Base-by-base conservation (phyloP, 92 coral and sea anemone genomes). In the Muricea muricata region DNA sequence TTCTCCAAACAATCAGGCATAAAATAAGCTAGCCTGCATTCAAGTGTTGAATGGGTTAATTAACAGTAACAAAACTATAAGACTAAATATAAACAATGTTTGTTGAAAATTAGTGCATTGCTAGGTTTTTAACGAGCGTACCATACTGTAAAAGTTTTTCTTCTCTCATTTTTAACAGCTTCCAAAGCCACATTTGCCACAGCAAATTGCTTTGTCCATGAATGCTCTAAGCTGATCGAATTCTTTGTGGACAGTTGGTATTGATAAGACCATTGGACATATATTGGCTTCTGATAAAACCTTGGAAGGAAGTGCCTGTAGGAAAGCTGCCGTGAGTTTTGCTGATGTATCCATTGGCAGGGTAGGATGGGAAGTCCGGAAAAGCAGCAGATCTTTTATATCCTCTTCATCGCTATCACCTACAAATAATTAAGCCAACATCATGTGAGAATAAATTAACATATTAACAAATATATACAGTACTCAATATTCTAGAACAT, bases 171-270 rank as follows among this genome's bases (percentile, higher is more conserved):
- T 74, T 74, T n/a, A n/a, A n/a, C n/a, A n/a, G n/a, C n/a, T n/a
- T 84, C 65, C 89, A 66, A 85, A 85, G 37, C 89, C 89, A 28
- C 67, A n/a, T 65, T 78, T 85, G 33, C 85, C 89, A 85, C 25
- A 66, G 2, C 18, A 48, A 13, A 85, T 39, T 29, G 84, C 81
- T 39, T 45, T 39, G 34, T 78, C 77, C 78, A 85, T 85, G 52
- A 31, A 30, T 28, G 28, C 63, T 57, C 45, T 47, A 45, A 85
- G 78, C n/a, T 29, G 18, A 13, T 77, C 39, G 34, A 78, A 85
- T 54, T 18, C 67, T 6, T 67, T 33, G 65, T 85, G 85, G 13
- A 61, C 42, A 7, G 66, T 66, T 28, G 75, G 74, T 6, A 74
- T 4, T 6, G 14, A 71, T 39, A 85, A 58, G n/a, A 70, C 72